A percentile compares a stretch with the other conserved stretches of the same genome.
Evolutionary conservation across 1,140 invertebrate genomes (phyloP).

Genomic region (Aphaenogaster ashmeadi): DNA sequence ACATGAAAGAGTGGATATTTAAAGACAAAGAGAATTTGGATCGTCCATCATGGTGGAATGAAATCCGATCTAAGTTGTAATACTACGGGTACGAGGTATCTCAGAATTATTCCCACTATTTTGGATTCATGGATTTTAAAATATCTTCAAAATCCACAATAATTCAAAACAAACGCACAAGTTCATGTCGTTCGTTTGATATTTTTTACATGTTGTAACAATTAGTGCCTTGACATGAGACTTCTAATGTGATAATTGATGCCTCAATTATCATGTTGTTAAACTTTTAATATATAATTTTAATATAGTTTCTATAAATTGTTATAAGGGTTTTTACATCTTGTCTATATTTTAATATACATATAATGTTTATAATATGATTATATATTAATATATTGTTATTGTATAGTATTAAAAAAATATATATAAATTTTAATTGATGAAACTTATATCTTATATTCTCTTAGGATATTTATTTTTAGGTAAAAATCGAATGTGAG

Average conservation of each 20-base stretch:
- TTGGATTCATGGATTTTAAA: not conserved
- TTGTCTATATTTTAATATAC: not conserved
- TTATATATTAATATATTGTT: constrained; percentile 7
- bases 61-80: constrained; percentile 86
- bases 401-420: not conserved
- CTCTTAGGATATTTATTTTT: not conserved
- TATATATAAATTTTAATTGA: not conserved
- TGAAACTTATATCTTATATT: not conserved
- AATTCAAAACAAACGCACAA: not conserved
- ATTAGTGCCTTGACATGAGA: not conserved
- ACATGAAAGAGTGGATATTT: constrained; percentile 92
- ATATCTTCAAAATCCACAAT: not conserved
- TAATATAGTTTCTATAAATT: constrained; percentile 14
- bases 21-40: constrained; percentile 91
- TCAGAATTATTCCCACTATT: constrained; percentile 10
- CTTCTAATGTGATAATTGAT: not conserved
- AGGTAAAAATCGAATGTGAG: not conserved
- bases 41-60: constrained; percentile 93
- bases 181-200: not conserved
- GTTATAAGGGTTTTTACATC: not conserved
- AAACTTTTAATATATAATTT: not conserved
- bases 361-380: not conserved
- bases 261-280: not conserved
- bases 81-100: not conserved
- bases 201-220: not conserved